Conservation (phyloP, 2,113 vertebrate genomes). For the Lepidothrix coronata region DNA sequence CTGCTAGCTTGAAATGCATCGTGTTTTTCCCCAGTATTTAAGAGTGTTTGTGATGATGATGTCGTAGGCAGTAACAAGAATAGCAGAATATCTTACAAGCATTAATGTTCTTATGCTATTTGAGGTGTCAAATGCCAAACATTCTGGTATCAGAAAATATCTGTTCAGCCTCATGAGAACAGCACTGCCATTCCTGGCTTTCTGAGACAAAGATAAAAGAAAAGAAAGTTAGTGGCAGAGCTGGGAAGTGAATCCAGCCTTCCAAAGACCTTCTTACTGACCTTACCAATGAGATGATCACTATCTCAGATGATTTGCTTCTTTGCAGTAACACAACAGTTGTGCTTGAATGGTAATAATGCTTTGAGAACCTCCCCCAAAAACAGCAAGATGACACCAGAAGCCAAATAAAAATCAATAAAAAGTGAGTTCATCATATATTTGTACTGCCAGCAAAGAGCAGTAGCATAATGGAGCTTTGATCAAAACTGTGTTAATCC, state of each 20-base stretch:
- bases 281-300: not conserved
- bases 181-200: not conserved
- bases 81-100: not conserved
- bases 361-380: not conserved
- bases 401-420: not conserved
- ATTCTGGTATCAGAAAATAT: not conserved
- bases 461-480: not conserved
- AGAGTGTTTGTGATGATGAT: not conserved
- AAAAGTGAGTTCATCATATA: not conserved
- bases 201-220: not conserved
- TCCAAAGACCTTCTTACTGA: not conserved
- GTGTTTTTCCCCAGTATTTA: not conserved
- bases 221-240: not conserved
- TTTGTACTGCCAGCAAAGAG: not conserved
- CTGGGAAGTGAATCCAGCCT: not conserved
- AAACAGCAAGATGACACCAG: not conserved
- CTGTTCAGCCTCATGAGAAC: not conserved
- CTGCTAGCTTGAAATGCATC: not conserved
- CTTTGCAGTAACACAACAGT: not conserved
- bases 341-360: not conserved
- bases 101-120: not conserved
- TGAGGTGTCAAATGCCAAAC: not conserved
- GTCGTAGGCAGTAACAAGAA: accelerated
- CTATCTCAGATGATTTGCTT: not conserved
- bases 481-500: not conserved